Base-by-base conservation (phyloP, 1,140 invertebrate species). In the Drosophila melanica region DNA sequence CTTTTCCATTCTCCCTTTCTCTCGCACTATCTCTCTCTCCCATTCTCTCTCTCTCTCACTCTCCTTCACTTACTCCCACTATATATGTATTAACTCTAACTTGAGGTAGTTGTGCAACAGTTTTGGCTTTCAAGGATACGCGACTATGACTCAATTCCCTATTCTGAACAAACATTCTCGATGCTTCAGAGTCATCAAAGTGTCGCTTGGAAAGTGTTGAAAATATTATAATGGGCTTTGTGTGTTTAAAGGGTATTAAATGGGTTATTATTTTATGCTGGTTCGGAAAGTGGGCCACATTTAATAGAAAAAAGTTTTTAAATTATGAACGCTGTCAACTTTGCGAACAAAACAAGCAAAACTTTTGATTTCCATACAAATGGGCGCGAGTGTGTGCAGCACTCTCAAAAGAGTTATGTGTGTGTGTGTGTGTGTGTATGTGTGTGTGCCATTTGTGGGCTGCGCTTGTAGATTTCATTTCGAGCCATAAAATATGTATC, bases 401-500 rank as follows among this genome's bases (percentile, higher is more conserved):
- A 11, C 11, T 12, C 27, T 30, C 7, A 55, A 33, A 58, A 74
- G 44, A 42, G 35, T 50, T 39, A 23, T 44, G 45, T 48, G 42
- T 69, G 69, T 41, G 41, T 54, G 62, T 9, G 18, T 8, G 23
- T n/a, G n/a, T 55, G 42, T 59, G 23, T 50, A 23, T 54, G 59
- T 65, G 60, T 55, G 41, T 65, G 59, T 68, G 66, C 58, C 48
- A 44, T 64, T 27, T 47, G 55, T 53, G 42, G 39, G 20, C 50
- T 57, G 54, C 30, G 44, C 51, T 70, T 50, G 62, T 76, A 65
- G 73, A 81, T 64, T 77, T 65, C 39, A 70, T 76, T 51, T 58
- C 35, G 59, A 64, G 57, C 77, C 77, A 86, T 86, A 74, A 85
- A 85, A 85, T 77, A 87, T 86, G 59, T 86, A 87, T 78, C 59